A percentile compares a stretch with the other conserved stretches of the same genome.
Conservation (phyloP, 2,113 vertebrate species). For the Forbesichthys agassizii region DNA sequence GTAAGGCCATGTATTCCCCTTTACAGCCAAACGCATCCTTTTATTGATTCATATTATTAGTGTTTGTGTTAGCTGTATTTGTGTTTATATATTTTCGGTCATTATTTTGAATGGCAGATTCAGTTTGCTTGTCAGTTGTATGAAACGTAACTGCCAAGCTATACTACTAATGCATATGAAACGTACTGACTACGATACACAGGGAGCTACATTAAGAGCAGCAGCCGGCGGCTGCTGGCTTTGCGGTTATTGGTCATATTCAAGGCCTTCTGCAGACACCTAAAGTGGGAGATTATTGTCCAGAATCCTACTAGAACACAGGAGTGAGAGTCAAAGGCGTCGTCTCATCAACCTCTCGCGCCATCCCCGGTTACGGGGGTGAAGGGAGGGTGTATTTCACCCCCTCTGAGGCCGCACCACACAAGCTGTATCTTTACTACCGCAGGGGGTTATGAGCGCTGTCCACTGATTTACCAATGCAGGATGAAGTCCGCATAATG, state of each 20-base stretch:
- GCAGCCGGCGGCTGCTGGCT: too few relatives aligned
- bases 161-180: too few relatives aligned
- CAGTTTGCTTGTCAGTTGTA: too few relatives aligned
- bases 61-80: too few relatives aligned
- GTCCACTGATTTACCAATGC: conserved; percentile 82
- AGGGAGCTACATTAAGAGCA: background rate
- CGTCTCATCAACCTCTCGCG: conserved; percentile 43
- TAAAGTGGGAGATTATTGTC: conserved; percentile 32
- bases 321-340: conserved; percentile 31
- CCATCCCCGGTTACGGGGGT: conserved; percentile 28
- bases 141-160: too few relatives aligned
- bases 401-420: conserved; percentile 59
- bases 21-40: too few relatives aligned
- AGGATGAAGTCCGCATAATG: conserved; percentile 80
- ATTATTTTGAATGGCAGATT: too few relatives aligned
- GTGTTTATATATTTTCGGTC: too few relatives aligned
- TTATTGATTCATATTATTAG: too few relatives aligned
- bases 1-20: conserved; percentile 76
- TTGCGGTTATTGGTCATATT: background rate
- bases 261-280: background rate
- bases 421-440: conserved; percentile 79
- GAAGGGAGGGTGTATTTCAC: conserved; percentile 35
- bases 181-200: too few relatives aligned
- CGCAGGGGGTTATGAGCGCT: conserved; percentile 75
- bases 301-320: conserved; percentile 15